phyloP scores from a whole-genome alignment of 2,888 invertebrate species.

The Hypercompe scribonia region DNA sequence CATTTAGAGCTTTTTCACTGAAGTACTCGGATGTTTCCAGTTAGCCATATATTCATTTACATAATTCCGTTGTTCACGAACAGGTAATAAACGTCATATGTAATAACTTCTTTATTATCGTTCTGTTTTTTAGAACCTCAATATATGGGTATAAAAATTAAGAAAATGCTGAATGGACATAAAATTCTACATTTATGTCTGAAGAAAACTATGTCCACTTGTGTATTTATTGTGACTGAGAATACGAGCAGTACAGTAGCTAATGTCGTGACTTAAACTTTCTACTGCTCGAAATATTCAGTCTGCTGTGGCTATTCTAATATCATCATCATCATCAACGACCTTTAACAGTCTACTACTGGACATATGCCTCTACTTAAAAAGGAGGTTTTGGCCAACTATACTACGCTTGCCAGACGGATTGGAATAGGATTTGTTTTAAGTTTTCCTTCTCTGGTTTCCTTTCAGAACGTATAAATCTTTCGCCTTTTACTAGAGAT shows the following conservation, averaged over 20 bases:
- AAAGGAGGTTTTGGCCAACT: too few relatives aligned
- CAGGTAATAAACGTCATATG: conserved; percentile 8
- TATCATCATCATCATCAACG: too few relatives aligned
- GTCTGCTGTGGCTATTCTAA: too few relatives aligned
- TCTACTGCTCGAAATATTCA: too few relatives aligned
- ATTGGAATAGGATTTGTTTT: too few relatives aligned
- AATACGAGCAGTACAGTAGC: not conserved
- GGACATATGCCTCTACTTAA: too few relatives aligned
- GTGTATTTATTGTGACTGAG: not conserved
- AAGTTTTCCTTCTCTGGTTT: too few relatives aligned
- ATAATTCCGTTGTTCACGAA: conserved; percentile 14
- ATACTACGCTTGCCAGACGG: too few relatives aligned
- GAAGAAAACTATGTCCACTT: not conserved
- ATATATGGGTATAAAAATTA: not conserved
- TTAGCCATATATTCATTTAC: conserved; percentile 11
- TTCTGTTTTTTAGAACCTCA: conserved; percentile 10
- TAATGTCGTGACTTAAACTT: too few relatives aligned
- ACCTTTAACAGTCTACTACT: too few relatives aligned
- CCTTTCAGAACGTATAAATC: conserved; percentile 90
- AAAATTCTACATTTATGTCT: not conserved
- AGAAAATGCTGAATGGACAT: not conserved
- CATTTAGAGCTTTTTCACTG: not conserved
- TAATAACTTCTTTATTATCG: conserved; percentile 5
- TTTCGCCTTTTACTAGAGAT: conserved; percentile 94
- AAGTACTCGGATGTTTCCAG: not conserved